phyloP scores from a whole-genome alignment of 2,888 invertebrate species.

The Actias luna region DNA sequence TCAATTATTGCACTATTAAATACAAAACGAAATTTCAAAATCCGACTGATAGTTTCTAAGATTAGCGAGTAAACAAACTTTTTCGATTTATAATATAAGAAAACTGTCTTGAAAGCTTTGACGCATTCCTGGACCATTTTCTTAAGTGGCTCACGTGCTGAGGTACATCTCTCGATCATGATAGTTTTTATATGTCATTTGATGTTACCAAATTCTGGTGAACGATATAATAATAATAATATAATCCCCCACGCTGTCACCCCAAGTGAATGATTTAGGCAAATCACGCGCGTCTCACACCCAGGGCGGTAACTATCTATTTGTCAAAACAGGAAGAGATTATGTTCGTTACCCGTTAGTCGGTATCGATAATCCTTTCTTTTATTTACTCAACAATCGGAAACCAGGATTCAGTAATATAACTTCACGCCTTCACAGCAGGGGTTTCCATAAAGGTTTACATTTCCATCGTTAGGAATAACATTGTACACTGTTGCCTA shows the following conservation, averaged over 20 bases:
- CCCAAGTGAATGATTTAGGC: constrained; percentile 45
- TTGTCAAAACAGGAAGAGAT: constrained; percentile 63
- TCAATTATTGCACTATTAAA: no score
- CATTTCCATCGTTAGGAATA: not conserved
- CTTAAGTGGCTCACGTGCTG: no score
- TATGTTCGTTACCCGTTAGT: constrained; percentile 63
- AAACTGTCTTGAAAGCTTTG: no score
- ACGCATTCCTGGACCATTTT: no score
- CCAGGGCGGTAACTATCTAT: constrained; percentile 52
- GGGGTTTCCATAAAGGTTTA: not conserved
- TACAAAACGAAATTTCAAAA: no score
- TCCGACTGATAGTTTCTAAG: no score
- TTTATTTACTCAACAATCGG: constrained; percentile 27
- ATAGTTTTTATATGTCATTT: no score
- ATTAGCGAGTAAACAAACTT: no score
- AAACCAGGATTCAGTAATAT: not conserved
- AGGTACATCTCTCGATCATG: no score
- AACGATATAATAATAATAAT: constrained; percentile 8
- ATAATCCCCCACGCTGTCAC: constrained; percentile 27
- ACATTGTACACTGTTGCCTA: no score
- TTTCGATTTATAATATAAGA: no score
- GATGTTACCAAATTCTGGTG: no score
- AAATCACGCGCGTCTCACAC: constrained; percentile 34
- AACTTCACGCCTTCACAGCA: constrained; percentile 19
- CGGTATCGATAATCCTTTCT: constrained; percentile 61